Percentiles rank a stretch among this genome's conserved stretches.
phyloP scores from a whole-genome alignment of 2,888 invertebrate genomes.

The Oxytorus armatus region DNA sequence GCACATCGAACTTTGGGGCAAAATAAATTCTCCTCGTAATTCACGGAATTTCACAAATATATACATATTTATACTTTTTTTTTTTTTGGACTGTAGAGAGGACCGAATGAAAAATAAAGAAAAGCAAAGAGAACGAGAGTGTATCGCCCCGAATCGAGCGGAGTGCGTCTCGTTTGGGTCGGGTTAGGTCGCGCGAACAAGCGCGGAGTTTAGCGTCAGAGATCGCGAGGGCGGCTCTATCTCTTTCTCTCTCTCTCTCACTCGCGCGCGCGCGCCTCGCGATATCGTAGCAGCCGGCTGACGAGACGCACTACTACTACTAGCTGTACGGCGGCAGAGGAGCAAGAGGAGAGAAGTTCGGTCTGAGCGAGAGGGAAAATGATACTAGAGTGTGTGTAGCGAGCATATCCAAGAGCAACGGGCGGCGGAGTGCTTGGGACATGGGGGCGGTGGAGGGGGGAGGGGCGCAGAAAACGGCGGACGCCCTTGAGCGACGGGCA shows the following conservation, averaged over 20 bases:
- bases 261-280: conserved; percentile 18
- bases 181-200: conserved; percentile 69
- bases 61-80: no score
- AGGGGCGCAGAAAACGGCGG: conserved; percentile 78
- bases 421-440: conserved; percentile 29
- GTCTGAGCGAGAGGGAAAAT: conserved; percentile 39
- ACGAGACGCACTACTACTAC: conserved; percentile 34
- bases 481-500: conserved; percentile 85
- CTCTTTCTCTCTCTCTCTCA: conserved; percentile 16
- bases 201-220: conserved; percentile 48
- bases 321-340: conserved; percentile 61
- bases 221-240: conserved; percentile 60
- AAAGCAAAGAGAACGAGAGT: conserved; percentile 47
- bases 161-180: conserved; percentile 57
- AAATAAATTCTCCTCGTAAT: conserved; percentile 16
- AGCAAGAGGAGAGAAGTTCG: conserved; percentile 50
- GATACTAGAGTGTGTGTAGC: conserved; percentile 38
- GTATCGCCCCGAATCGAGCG: conserved; percentile 70
- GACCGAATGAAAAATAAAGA: neutral
- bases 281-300: conserved; percentile 31
- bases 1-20: conserved; percentile 19
- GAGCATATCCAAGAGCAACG: conserved; percentile 47
- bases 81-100: neutral
- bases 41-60: conserved; percentile 5
- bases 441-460: conserved; percentile 54